A percentile compares a stretch with the other conserved stretches of the same genome.
phyloP scores from a whole-genome alignment of 2,113 vertebrate species.

The Gyps fulvus region DNA sequence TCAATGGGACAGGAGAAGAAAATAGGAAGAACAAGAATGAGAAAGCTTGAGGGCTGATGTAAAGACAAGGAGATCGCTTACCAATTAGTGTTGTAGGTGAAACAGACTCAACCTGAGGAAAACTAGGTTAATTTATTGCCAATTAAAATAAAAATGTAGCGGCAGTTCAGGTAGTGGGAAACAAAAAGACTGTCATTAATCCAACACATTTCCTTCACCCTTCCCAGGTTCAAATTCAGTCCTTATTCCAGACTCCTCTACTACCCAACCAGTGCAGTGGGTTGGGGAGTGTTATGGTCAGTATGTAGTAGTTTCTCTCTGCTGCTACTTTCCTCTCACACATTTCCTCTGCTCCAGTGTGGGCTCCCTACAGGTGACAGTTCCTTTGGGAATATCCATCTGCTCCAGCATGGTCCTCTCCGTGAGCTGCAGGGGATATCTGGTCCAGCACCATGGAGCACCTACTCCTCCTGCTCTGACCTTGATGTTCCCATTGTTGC shows the following conservation, averaged over 20 bases:
- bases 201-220: background rate
- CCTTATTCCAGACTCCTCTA: background rate
- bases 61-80: background rate
- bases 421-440: background rate
- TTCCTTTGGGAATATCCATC: background rate
- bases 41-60: background rate
- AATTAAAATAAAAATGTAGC: background rate
- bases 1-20: background rate
- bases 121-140: background rate
- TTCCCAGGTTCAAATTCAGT: background rate
- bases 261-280: too few relatives aligned
- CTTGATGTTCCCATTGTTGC: background rate
- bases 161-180: background rate
- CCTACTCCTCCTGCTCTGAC: background rate
- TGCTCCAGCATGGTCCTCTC: background rate
- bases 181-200: background rate
- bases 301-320: background rate
- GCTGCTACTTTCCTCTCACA: background rate
- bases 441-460: background rate
- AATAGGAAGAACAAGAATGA: background rate
- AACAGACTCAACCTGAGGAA: background rate
- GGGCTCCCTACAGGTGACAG: fast-evolving
- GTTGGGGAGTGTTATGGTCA: background rate
- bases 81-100: background rate
- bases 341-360: background rate